Percentiles rank a stretch among this genome's conserved stretches.
These are phyloP conservation scores for Lophura nycthemera DNA, from an alignment of 2,113 vertebrate species.

Conservation along the genomic window DNA sequence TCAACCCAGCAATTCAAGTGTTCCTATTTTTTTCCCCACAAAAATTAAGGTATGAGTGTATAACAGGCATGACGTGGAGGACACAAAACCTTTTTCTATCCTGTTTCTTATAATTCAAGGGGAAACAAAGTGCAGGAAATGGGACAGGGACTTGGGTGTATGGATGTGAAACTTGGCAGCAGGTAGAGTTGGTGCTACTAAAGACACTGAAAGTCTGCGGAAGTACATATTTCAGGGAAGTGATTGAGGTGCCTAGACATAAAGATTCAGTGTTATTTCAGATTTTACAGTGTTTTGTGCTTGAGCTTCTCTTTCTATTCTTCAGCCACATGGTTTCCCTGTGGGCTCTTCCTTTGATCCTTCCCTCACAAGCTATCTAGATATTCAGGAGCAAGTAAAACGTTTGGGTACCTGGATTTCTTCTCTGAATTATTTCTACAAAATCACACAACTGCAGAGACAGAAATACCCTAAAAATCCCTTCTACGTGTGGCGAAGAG, in stretches of 20 bases:
- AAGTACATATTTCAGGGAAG: background rate
- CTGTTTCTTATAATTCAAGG: background rate
- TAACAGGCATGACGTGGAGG: background rate
- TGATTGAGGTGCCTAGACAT: background rate
- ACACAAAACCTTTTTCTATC: background rate
- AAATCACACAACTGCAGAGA: background rate
- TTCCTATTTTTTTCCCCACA: background rate
- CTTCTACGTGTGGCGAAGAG: background rate
- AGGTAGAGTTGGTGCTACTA: background rate
- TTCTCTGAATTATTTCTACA: background rate
- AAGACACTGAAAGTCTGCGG: background rate
- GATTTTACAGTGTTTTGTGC: background rate
- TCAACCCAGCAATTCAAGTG: accelerated
- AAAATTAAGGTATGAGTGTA: accelerated
- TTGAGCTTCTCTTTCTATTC: background rate
- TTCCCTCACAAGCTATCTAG: background rate
- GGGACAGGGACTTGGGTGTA: background rate
- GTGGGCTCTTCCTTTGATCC: background rate
- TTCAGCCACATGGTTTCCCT: background rate
- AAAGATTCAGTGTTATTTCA: background rate
- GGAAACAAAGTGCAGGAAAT: background rate
- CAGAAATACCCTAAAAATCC: background rate
- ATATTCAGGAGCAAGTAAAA: background rate
- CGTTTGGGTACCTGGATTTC: background rate
- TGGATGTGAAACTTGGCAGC: background rate